Base-by-base conservation (phyloP, 1,140 invertebrate species). In the Campoletis sonorensis region DNA sequence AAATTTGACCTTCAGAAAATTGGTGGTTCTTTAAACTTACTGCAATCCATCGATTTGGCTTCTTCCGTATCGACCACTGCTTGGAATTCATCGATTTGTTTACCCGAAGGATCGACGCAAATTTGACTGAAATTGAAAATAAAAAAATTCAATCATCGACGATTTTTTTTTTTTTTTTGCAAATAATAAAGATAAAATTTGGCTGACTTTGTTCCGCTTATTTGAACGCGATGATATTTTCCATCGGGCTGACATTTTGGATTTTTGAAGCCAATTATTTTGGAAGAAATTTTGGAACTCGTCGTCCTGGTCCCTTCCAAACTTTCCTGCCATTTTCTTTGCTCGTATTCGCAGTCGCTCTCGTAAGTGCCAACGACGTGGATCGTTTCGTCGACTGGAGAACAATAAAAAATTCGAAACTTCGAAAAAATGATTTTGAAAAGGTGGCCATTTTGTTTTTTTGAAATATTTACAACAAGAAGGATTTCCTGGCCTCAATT, bases 201-300 rank as follows among this genome's bases (percentile, higher is more conserved):
- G 18, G 23, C 37, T 76, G 68, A 85, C 82, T 85, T 83, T 23
- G 78, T 83, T 54, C 68, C 82, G 11, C 30, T 72, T 37, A 26
- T 81, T 82, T 87, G 86, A 1, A 92, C 85, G 49, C 90, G 86
- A 0, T 87, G 87, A 83, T 90, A 94, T 72, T 92, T 92, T 1
- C 94, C 94, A 87, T 94, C 94, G 0, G 93, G 90, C 81, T 93
- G 89, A 84, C 94, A 94, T 45, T 86, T 87, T 1, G 91, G 88
- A 40, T 79, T 78, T 2, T n/a, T 23, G n/a, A 78, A 79, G 21
- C 21, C 21, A 10, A n/a, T 58, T 4, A 7, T 21, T 58, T 21
- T 58, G 8, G 40, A 4, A 10, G 40, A 45, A 45, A 45, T 10
- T 45, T 13, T 45, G 8, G 40, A 4, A 21, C 21, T 58, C 2